phyloP scores from a whole-genome alignment of 2,113 vertebrate species.

The Tachuris rubrigastra region DNA sequence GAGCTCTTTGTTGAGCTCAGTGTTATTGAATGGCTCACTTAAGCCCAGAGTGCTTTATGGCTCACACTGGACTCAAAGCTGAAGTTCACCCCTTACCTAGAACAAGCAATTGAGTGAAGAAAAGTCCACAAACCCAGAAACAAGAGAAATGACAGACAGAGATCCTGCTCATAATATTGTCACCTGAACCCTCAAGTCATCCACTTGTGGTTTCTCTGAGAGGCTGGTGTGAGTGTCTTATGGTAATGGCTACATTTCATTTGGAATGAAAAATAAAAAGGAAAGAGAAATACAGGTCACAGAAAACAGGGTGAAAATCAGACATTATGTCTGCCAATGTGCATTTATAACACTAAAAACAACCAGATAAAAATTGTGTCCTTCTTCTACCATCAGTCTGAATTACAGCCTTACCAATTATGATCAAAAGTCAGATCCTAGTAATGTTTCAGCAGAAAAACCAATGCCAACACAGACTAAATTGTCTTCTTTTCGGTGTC shows the following conservation, averaged over 20 bases:
- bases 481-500: fast-evolving
- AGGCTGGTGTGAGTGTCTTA: background rate
- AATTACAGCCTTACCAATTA: background rate
- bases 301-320: background rate
- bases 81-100: background rate
- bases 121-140: background rate
- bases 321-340: background rate
- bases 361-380: background rate
- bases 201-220: background rate
- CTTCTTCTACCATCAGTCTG: background rate
- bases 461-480: background rate
- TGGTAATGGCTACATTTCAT: background rate
- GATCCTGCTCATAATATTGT: background rate
- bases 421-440: background rate
- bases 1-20: background rate
- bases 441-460: background rate
- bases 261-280: background rate
- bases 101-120: background rate
- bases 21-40: fast-evolving
- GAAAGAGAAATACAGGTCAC: background rate
- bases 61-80: background rate
- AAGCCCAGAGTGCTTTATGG: background rate
- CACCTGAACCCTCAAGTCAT: background rate
- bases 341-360: background rate
- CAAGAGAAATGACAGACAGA: background rate